Percentiles rank a stretch among this genome's conserved stretches.
phyloP scores from a whole-genome alignment of 1,140 invertebrate species.

The Drosophila elegans region DNA sequence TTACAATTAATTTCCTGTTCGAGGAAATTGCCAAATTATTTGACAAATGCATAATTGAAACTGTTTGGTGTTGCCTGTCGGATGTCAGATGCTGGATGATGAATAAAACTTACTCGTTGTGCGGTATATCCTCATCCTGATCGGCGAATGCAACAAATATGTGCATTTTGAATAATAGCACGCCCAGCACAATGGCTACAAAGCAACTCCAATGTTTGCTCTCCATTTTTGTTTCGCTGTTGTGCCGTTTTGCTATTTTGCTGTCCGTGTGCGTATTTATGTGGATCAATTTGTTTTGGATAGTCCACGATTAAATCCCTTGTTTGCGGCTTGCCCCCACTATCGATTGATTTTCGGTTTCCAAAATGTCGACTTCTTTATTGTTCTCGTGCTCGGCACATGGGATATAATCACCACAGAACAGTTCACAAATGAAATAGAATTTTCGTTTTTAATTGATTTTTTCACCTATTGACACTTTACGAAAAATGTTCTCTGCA shows the following conservation, averaged over 20 bases:
- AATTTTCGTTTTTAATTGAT: constrained; percentile 40
- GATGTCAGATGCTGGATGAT: constrained; percentile 19
- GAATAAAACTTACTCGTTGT: constrained; percentile 90
- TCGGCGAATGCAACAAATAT: constrained; percentile 85
- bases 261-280: constrained; percentile 25
- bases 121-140: constrained; percentile 93
- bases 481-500: constrained; percentile 4
- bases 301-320: constrained; percentile 48
- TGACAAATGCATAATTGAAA: constrained; percentile 61
- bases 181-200: constrained; percentile 70
- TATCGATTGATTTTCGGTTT: constrained; percentile 45
- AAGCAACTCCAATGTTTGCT: constrained; percentile 70
- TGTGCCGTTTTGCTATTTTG: background rate
- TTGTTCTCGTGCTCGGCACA: constrained; percentile 28
- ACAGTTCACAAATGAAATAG: constrained; percentile 48
- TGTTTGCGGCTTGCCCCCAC: constrained; percentile 33
- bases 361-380: constrained; percentile 44
- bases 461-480: constrained; percentile 55
- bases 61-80: constrained; percentile 9
- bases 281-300: constrained; percentile 37
- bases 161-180: constrained; percentile 74
- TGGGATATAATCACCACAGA: constrained; percentile 50
- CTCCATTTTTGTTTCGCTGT: constrained; percentile 55
- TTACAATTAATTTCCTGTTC: constrained; percentile 72
- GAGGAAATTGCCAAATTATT: constrained; percentile 54